Percentiles rank a stretch among this genome's conserved stretches.
Conservation (phyloP, 2,888 invertebrate species). For the Coenonympha glycerion region DNA sequence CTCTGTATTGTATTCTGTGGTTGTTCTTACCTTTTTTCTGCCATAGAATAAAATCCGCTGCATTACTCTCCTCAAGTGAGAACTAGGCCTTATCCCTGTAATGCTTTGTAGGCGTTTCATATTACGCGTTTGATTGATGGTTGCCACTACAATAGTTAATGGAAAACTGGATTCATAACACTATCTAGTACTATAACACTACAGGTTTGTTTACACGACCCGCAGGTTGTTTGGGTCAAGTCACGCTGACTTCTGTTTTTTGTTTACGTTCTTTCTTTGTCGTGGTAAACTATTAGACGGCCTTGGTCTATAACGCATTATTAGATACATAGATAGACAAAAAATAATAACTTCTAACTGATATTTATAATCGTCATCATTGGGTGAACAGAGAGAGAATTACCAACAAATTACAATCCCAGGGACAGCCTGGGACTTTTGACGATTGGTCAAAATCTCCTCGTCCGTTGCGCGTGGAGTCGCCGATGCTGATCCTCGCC, state of each 20-base stretch:
- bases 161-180: constrained; percentile 8
- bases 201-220: constrained; percentile 5
- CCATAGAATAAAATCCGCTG: no score
- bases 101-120: constrained; percentile 23
- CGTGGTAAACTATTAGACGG: constrained; percentile 1
- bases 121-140: constrained; percentile 25
- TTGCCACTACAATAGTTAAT: constrained; percentile 24
- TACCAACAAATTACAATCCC: no score
- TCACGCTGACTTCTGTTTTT: constrained; percentile 5
- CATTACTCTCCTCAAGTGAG: background rate
- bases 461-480: no score
- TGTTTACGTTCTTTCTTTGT: background rate
- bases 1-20: no score
- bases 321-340: background rate
- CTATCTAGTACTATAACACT: no score
- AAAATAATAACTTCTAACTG: no score
- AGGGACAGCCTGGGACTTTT: no score
- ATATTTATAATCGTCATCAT: no score
- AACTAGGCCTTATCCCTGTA: constrained; percentile 9
- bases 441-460: no score
- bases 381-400: no score
- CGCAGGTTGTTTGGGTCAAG: constrained; percentile 4
- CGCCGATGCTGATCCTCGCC: no score
- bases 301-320: background rate
- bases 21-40: no score